Conservation (phyloP, 2,888 invertebrate species). For the Girardia tigrina region DNA sequence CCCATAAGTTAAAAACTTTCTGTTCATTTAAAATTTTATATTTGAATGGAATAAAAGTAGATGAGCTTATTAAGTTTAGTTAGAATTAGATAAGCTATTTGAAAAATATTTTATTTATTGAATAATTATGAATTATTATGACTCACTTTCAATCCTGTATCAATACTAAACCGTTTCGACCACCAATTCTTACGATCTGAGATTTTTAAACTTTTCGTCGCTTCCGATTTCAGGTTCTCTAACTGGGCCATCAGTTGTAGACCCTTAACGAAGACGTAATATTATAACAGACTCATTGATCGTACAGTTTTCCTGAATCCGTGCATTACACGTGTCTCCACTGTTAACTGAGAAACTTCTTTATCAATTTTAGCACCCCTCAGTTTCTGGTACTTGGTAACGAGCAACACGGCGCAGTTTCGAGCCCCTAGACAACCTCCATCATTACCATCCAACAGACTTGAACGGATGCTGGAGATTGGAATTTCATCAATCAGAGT, state of each 20-base stretch:
- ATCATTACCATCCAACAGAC: neutral
- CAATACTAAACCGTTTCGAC: neutral
- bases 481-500: slow-evolving; percentile 1
- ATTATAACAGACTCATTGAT: too few relatives aligned
- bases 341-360: neutral
- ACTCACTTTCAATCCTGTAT: neutral
- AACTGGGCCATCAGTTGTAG: neutral
- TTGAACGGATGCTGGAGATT: neutral
- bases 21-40: too few relatives aligned
- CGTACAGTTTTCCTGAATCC: neutral
- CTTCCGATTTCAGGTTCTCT: neutral
- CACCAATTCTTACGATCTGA: neutral
- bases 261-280: too few relatives aligned
- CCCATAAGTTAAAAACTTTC: too few relatives aligned
- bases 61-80: too few relatives aligned
- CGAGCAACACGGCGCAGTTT: neutral
- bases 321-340: neutral
- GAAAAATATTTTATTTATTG: too few relatives aligned
- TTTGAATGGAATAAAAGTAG: too few relatives aligned
- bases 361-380: neutral
- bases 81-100: too few relatives aligned
- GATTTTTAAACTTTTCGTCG: neutral
- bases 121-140: too few relatives aligned
- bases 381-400: neutral
- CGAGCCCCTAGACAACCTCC: neutral